Conservation (phyloP, 2,113 vertebrate species). For the Xenus cinereus region DNA sequence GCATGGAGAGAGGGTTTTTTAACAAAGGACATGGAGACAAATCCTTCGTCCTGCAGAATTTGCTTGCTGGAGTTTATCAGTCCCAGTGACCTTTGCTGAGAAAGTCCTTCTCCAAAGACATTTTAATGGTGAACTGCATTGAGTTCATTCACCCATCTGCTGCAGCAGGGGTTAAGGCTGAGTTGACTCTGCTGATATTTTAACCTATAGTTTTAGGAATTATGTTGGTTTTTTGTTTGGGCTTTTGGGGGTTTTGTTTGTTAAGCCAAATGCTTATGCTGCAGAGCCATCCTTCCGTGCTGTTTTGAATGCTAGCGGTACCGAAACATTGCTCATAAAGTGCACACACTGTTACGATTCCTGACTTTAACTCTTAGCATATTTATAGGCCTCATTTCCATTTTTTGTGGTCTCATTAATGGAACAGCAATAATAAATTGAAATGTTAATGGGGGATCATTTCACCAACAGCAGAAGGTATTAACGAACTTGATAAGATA, state of each 20-base stretch:
- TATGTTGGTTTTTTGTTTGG: not conserved
- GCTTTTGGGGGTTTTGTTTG: not conserved
- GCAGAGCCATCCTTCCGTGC: not conserved
- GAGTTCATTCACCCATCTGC: not conserved
- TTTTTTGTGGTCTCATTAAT: slow-evolving; percentile 69
- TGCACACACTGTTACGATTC: not conserved
- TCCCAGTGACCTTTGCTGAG: not conserved
- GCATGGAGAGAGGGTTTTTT: not conserved
- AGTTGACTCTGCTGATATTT: not conserved
- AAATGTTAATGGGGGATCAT: slow-evolving; percentile 63
- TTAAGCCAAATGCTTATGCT: not conserved
- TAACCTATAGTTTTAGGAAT: not conserved
- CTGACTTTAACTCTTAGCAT: slow-evolving; percentile 56
- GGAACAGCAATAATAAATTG: slow-evolving; percentile 61
- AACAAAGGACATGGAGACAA: not conserved
- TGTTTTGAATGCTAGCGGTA: not conserved
- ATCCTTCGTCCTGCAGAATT: not conserved
- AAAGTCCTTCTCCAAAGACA: not conserved
- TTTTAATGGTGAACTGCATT: not conserved
- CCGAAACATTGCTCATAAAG: not conserved
- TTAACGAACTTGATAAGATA: slow-evolving; percentile 46
- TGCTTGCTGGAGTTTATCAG: not conserved
- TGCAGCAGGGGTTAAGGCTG: not conserved
- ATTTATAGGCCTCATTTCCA: slow-evolving; percentile 70
- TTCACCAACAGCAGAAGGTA: slow-evolving; percentile 59